Evolutionary conservation across 2,888 invertebrate genomes (phyloP), one percentile per base, ranked within the genome.

Genomic region (Thereva unica): DNA sequence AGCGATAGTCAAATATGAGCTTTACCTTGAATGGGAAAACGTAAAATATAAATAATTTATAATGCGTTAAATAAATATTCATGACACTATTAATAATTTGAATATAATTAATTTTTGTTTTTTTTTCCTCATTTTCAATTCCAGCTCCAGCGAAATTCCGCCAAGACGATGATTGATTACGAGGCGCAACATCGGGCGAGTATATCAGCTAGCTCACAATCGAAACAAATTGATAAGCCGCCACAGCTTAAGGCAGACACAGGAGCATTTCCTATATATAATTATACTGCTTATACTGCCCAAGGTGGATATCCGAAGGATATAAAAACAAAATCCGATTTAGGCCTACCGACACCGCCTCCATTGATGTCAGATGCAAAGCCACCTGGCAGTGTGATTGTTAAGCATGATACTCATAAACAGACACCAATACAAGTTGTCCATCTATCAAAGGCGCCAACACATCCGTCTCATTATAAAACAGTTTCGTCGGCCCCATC

Each of bases 301-400:
- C 61, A 63, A 40, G 64, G 56, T 52, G 55, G 47, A 8, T 70
- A 70, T 54, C 66, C 57, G 38, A 70, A 70, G 56, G 70, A 70
- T 49, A 59, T 70, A 38, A 67, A 69, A 61, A 53, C 67, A 47
- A 70, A 70, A 49, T 54, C 68, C 40, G 69, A 67, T 40, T 9
- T 70, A 12, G 64, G 69, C 35, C 37, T 89, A 66, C 86, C 87
- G 68, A 89, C 87, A 71, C 88, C 88, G 12, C 87, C 89, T 63
- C 87, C 88, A 4, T 80, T 89, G 67, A 83, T 89, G 72, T 85
- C 86, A 73, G 90, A 90, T 78, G 82, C 84, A 74, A 90, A 89
- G 78, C 50, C 56, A 6, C 89, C 86, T 78, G 71, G 70, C 34
- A 67, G 71, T 68, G 91, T 91, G 77, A 91, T 91, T 78, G 91